Base-by-base conservation (phyloP, 2,797 vertebrate genomes). In the Austrolebias charrua region DNA sequence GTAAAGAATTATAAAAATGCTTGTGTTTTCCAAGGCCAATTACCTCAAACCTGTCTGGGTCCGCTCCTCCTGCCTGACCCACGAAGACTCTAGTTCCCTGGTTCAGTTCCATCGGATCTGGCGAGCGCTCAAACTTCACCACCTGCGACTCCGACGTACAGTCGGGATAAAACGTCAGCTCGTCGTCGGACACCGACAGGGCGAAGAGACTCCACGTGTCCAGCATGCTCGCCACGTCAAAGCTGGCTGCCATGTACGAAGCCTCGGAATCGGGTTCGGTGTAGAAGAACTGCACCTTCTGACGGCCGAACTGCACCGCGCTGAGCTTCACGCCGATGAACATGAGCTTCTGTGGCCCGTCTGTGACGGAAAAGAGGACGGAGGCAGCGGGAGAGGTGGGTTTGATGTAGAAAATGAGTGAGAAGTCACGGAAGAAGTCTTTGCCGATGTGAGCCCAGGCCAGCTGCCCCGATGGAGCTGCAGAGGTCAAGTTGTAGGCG, bases 371-470 rank as follows among this genome's bases (percentile, higher is more conserved):
- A 11, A 98, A 94, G 60, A 98, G 93, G 72, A 97, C 81, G 0
- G 95, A 93, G 0, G 94, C 90, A 0, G 72, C 63, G 0, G 85
- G 48, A 0, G 90, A 89, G 50, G 90, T 83, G 0, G 96, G 93
- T 59, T 90, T 93, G 63, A 98, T 19, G 52, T 93, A 86, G 85
- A 96, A 95, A 6, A 96, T 69, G 55, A 98, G 86, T 0, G 96
- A 95, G 78, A 98, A 98, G 86, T 95, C 93, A 14, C 89, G 90
- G 87, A 94, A 95, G 84, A 97, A 95, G 6, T 92, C 91, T 78
- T 81, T 93, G 0, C 95, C 92, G 14, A 97, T 63, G 53, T 95
- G 92, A 69, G 90, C 75, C 44, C 82, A 80, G 3, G 96, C 96
- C 65, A 86, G 92, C 79, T 94, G 93, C 13, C 94, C 92, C 0